Percentiles rank a stretch among this genome's conserved stretches.
phyloP scores from a whole-genome alignment of 2,888 invertebrate species.

The Drosophila picticornis region DNA sequence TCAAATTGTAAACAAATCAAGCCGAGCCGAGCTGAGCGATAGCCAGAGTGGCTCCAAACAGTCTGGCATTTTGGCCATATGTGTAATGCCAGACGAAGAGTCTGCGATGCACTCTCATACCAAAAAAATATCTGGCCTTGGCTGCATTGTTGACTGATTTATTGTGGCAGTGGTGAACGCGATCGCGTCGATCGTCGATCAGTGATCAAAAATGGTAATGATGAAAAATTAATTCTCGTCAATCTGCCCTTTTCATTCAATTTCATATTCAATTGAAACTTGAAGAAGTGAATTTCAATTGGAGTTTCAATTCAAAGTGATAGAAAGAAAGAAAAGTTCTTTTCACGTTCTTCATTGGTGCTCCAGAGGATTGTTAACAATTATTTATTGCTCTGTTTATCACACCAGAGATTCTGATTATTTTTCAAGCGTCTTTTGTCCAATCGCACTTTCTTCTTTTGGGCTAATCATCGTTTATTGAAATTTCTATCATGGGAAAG shows the following conservation, averaged over 20 bases:
- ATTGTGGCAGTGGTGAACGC: conserved; percentile 60
- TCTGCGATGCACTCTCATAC: conserved; percentile 44
- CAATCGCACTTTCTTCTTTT: conserved; percentile 55
- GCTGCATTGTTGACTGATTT: conserved; percentile 78
- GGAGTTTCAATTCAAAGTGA: conserved; percentile 10
- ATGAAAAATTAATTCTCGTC: conserved; percentile 79
- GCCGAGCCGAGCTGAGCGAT: conserved; percentile 40
- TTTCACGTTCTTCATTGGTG: conserved; percentile 28
- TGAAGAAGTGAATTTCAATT: conserved; percentile 55
- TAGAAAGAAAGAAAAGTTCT: conserved; percentile 31
- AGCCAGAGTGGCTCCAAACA: conserved; percentile 69
- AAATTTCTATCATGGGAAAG: conserved; percentile 77
- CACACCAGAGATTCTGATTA: conserved; percentile 21
- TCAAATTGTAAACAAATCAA: conserved; percentile 74
- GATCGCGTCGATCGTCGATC: conserved; percentile 44
- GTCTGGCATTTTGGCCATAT: conserved; percentile 75
- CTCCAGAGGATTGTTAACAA: conserved; percentile 50
- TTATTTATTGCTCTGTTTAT: conserved; percentile 71
- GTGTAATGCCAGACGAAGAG: conserved; percentile 46
- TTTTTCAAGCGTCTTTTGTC: conserved; percentile 28
- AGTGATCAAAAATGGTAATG: conserved; percentile 66
- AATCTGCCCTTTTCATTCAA: conserved; percentile 52
- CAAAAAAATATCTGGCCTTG: conserved; percentile 36
- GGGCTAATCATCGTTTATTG: conserved; percentile 74
- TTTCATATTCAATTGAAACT: conserved; percentile 54